Evolutionary conservation across 2,888 invertebrate genomes (phyloP).

Genomic region (Eupsilia transversa): DNA sequence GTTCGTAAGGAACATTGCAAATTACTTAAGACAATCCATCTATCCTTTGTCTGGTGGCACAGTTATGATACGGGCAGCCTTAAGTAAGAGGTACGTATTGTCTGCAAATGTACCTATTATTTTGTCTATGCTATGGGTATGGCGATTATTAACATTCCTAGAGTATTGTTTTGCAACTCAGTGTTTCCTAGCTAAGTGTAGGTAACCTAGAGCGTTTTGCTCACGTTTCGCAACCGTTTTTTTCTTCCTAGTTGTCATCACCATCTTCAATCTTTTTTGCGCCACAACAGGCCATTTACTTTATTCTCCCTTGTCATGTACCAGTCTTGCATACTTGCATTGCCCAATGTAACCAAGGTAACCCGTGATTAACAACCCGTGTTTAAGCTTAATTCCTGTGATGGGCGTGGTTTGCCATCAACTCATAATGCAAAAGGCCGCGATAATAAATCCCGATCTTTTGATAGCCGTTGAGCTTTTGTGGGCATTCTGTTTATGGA

Average conservation of each 20-base stretch:
- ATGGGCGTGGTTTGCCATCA: not conserved
- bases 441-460: not conserved
- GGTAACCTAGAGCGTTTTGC: not conserved
- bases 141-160: not conserved
- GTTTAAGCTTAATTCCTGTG: not conserved
- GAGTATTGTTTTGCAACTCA: not conserved
- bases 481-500: not conserved
- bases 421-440: not conserved
- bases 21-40: conserved; percentile 42
- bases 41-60: conserved; percentile 33
- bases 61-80: conserved; percentile 21
- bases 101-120: conserved; percentile 15
- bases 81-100: conserved; percentile 2
- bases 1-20: conserved; percentile 29
- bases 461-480: not conserved
- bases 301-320: not conserved
- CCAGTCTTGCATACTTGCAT: not conserved
- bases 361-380: not conserved
- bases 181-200: not conserved
- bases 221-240: not conserved
- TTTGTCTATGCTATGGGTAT: not conserved
- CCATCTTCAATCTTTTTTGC: not conserved
- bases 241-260: not conserved
- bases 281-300: not conserved
- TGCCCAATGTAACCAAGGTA: not conserved